Evolutionary conservation across 2,888 invertebrate genomes (phyloP).

Genomic region (Acronicta aceris): DNA sequence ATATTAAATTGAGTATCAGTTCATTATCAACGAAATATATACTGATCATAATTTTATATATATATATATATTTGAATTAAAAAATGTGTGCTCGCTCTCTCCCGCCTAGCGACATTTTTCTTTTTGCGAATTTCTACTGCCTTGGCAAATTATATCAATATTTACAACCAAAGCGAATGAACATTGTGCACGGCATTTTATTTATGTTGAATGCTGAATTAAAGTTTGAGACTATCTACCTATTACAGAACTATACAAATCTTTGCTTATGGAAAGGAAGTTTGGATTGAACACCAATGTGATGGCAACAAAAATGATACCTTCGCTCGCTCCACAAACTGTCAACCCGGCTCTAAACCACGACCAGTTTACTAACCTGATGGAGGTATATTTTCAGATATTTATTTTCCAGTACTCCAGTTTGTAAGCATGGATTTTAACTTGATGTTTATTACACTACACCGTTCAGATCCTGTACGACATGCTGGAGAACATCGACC

Average conservation of each 20-base stretch:
- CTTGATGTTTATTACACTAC: conserved; percentile 17
- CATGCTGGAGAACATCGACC: conserved; percentile 97
- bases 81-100: not conserved
- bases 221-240: conserved; percentile 28
- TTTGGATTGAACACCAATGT: conserved; percentile 96
- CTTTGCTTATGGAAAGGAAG: conserved; percentile 96
- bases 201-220: not conserved
- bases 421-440: conserved; percentile 5
- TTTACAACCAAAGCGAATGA: conserved; percentile 23
- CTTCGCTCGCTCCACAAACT: conserved; percentile 96
- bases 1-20: conserved; percentile 11
- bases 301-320: conserved; percentile 98
- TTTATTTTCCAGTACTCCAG: not conserved
- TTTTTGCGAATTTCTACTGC: conserved; percentile 40
- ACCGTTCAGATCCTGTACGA: conserved; percentile 93
- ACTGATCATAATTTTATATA: too few relatives aligned
- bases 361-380: conserved; percentile 78
- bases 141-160: conserved; percentile 4
- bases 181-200: conserved; percentile 2
- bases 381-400: conserved; percentile 71
- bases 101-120: conserved; percentile 31
- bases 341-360: conserved; percentile 92
- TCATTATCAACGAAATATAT: too few relatives aligned
- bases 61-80: not conserved
- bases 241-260: conserved; percentile 95